Evolutionary conservation across 2,888 invertebrate genomes (phyloP).

Genomic region (Ferrisia virgata): DNA sequence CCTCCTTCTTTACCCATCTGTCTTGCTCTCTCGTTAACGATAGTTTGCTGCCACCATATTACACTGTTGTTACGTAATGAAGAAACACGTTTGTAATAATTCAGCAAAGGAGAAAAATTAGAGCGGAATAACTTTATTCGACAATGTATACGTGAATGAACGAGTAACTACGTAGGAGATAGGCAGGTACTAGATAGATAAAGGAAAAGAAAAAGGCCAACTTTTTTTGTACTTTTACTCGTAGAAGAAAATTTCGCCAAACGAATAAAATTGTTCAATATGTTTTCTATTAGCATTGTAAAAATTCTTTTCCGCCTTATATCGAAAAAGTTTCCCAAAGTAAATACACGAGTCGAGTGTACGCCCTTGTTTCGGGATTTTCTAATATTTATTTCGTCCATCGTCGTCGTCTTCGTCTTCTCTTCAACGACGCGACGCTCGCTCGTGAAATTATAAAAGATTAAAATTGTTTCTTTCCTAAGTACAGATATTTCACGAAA

Average conservation of each 20-base stretch:
- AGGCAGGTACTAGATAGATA: no score
- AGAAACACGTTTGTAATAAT: neutral
- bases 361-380: neutral
- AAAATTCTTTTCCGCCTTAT: constrained; percentile 6
- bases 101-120: neutral
- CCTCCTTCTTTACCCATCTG: no score
- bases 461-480: neutral
- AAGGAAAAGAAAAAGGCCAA: neutral
- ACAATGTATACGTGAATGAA: neutral
- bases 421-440: neutral
- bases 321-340: neutral
- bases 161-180: no score
- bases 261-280: neutral
- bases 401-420: neutral
- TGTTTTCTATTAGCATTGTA: constrained; percentile 12
- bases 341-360: neutral
- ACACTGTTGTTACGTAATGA: no score
- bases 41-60: no score
- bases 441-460: constrained; percentile 10
- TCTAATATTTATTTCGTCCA: no score
- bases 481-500: neutral
- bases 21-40: no score
- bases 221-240: neutral
- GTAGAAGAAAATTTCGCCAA: neutral
- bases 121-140: constrained; percentile 9